Conservation (phyloP, 2,113 vertebrate species). For the Callopanchax toddi region DNA sequence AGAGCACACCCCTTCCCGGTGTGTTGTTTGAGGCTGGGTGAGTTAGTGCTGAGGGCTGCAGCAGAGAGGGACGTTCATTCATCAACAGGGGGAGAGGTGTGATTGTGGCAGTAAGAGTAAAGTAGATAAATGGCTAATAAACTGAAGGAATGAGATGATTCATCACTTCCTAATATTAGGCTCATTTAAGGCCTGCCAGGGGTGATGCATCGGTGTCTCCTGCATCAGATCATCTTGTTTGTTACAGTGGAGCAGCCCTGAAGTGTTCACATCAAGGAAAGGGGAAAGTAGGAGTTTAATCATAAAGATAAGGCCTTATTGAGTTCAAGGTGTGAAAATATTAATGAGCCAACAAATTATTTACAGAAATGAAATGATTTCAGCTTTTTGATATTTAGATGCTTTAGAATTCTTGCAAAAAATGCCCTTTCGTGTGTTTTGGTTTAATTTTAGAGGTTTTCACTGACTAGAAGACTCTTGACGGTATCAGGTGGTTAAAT, state of each 20-base stretch:
- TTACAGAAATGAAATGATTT: too few relatives aligned
- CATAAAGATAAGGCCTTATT: too few relatives aligned
- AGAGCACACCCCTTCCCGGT: slow-evolving; percentile 7
- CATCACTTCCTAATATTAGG: slow-evolving; percentile 68
- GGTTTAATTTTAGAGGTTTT: too few relatives aligned
- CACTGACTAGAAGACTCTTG: too few relatives aligned
- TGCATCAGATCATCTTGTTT: slow-evolving; percentile 43
- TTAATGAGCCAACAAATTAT: too few relatives aligned
- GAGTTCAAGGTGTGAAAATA: too few relatives aligned
- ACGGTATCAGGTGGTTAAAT: too few relatives aligned
- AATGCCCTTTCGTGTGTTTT: too few relatives aligned
- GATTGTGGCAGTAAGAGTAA: slow-evolving; percentile 45
- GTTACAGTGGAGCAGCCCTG: neutral
- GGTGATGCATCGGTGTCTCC: slow-evolving; percentile 61
- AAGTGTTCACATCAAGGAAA: neutral
- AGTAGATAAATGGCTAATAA: slow-evolving; percentile 69
- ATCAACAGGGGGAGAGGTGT: slow-evolving; percentile 51
- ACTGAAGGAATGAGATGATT: slow-evolving; percentile 63
- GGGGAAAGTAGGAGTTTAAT: too few relatives aligned
- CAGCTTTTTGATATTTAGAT: too few relatives aligned
- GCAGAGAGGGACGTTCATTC: slow-evolving; percentile 50
- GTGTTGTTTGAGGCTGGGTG: slow-evolving; percentile 27
- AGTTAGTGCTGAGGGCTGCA: slow-evolving; percentile 26
- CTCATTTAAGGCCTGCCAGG: slow-evolving; percentile 54
- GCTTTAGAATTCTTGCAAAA: too few relatives aligned